Base-by-base conservation (phyloP, 2,888 invertebrate genomes). In the Litoditis marina region DNA sequence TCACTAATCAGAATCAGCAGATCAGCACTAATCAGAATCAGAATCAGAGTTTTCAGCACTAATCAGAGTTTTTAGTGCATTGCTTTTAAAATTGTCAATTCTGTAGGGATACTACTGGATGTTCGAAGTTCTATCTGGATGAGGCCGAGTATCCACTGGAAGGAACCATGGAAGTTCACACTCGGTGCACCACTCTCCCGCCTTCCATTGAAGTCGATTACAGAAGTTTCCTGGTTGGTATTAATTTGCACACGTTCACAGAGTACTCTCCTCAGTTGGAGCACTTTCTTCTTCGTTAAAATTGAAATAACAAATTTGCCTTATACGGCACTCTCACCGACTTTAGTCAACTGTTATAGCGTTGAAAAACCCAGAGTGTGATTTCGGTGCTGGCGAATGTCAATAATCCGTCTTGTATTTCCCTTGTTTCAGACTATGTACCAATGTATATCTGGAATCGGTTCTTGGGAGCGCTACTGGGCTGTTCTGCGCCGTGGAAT, bases 61-160 rank as follows among this genome's bases (percentile, higher is more conserved):
- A n/a, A n/a, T n/a, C n/a, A n/a, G n/a, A n/a, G n/a, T n/a, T n/a
- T n/a, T n/a, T n/a, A n/a, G n/a, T n/a, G n/a, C n/a, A n/a, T n/a
- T 7, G 11, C 3, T 52, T 4, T 16, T 30, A 19, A n/a, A 25
- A 25, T 4, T 6, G 5, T 34, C n/a, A 16, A 39, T 11, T 11
- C n/a, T 52, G 31, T 8, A 51, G 61, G 36, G 61, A 61, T 31
- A 61, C 61, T 1, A 55, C 61, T 11, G 34, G 47, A 25, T 46
- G 39, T 1, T 49, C 25, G 13, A 54, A 47, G 50, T 67, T 75
- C 42, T 74, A 68, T 56, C 51, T 76, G 32, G 74, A 76, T 46
- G 68, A 70, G 13, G 63, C 68, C 22, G 70, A 73, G n/a, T 78
- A 76, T 58, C 78, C 78, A 19, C 60, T 78, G 13, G 78, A 78